Evolutionary conservation across 2,113 vertebrate species (phyloP).

Genomic region (Myodes glareolus): DNA sequence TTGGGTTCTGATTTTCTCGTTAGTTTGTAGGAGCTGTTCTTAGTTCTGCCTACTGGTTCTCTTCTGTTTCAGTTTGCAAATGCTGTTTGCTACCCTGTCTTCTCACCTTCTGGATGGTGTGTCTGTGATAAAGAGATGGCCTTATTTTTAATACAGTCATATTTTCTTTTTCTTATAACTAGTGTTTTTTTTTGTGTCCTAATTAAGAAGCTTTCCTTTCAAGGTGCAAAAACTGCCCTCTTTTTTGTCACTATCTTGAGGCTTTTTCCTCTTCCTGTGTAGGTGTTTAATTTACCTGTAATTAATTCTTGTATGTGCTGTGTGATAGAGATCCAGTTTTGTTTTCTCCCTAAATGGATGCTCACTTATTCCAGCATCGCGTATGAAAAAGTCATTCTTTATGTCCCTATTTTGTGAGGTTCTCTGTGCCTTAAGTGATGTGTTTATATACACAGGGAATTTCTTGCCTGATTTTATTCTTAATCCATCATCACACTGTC

Average conservation of each 20-base stretch:
- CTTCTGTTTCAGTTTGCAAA: neutral
- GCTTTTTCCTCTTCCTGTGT: neutral
- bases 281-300: neutral
- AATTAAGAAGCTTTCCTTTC: conserved; percentile 29
- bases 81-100: neutral
- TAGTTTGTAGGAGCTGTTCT: conserved; percentile 28
- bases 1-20: conserved; percentile 22
- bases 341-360: neutral
- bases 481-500: neutral
- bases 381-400: neutral
- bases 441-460: neutral
- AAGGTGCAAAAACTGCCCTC: neutral
- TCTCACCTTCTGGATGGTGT: neutral
- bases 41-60: neutral
- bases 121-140: neutral
- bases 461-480: neutral
- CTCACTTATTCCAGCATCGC: neutral
- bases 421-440: neutral
- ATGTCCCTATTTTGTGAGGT: neutral
- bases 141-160: conserved; percentile 45
- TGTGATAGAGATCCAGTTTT: neutral
- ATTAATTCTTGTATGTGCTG: neutral
- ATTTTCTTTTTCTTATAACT: conserved; percentile 2
- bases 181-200: neutral
- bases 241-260: neutral